These are phyloP conservation scores for Tetrapedia diversipes DNA, from an alignment of 2,888 invertebrate species.

Conservation along the genomic window DNA sequence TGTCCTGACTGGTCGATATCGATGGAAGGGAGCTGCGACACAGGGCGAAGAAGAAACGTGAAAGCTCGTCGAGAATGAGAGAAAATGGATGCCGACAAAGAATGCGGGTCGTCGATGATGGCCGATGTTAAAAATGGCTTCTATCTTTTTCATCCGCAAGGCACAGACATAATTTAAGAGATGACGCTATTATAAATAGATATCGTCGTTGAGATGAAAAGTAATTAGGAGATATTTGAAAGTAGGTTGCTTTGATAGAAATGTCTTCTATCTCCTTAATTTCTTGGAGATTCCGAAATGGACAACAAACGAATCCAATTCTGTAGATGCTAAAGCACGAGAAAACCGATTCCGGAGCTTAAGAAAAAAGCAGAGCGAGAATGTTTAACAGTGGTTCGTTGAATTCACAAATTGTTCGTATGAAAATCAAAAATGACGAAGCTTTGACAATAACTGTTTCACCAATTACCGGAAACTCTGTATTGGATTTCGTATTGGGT, in stretches of 20 bases:
- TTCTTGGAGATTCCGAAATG: no score
- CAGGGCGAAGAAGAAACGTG: constrained; percentile 20
- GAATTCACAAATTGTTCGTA: no score
- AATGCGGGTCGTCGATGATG: constrained; percentile 57
- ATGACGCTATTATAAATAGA: constrained; percentile 56
- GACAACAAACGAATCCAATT: no score
- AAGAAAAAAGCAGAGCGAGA: no score
- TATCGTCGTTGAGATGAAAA: constrained; percentile 39
- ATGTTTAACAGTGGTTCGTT: no score
- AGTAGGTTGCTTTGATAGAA: constrained; percentile 47
- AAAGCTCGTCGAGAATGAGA: constrained; percentile 30
- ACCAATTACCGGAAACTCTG: no score
- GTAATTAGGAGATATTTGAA: constrained; percentile 44
- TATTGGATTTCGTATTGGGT: neutral
- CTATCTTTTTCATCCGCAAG: constrained; percentile 59
- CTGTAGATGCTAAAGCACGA: no score
- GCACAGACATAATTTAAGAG: constrained; percentile 64
- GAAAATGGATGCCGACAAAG: constrained; percentile 44
- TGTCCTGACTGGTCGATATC: constrained; percentile 38
- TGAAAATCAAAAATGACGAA: constrained; percentile 26
- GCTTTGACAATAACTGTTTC: neutral
- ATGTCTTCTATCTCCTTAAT: no score
- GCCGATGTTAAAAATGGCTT: constrained; percentile 59
- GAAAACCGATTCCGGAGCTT: no score
- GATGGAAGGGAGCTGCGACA: constrained; percentile 31